Evolutionary conservation across 2,888 invertebrate genomes (phyloP).

Genomic region (Villa cingulata): DNA sequence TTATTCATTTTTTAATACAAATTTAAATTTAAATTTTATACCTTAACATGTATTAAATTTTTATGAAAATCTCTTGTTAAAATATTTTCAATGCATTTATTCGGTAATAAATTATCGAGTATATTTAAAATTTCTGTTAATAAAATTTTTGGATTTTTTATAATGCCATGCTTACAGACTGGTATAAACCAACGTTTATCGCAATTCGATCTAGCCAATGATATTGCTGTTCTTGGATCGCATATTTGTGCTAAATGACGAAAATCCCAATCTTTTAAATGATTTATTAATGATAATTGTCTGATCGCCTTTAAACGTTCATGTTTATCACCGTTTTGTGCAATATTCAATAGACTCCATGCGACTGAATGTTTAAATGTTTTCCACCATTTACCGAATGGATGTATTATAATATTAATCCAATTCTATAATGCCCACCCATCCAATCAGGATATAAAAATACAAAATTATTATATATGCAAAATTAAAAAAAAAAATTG

Average conservation of each 20-base stretch:
- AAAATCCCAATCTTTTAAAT: slow-evolving; percentile 54
- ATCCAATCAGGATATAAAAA: neutral
- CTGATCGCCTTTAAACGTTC: slow-evolving; percentile 51
- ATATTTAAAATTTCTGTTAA: slow-evolving; percentile 27
- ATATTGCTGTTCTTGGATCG: slow-evolving; percentile 60
- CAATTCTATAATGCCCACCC: too few species aligned
- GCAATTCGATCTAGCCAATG: slow-evolving; percentile 59
- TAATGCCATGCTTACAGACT: slow-evolving; percentile 43
- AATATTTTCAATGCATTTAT: slow-evolving; percentile 1
- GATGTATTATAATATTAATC: slow-evolving; percentile 34
- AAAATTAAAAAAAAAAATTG: neutral
- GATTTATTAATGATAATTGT: slow-evolving; percentile 49
- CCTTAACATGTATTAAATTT: slow-evolving; percentile 11
- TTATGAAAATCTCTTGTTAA: neutral
- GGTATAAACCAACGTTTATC: slow-evolving; percentile 63
- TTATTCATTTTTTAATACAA: too few species aligned
- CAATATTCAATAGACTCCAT: slow-evolving; percentile 50
- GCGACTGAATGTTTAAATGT: slow-evolving; percentile 49
- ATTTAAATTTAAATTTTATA: too few species aligned
- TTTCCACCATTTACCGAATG: slow-evolving; percentile 45
- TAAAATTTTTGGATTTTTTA: slow-evolving; percentile 30
- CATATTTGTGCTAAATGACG: slow-evolving; percentile 65
- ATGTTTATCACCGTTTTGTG: slow-evolving; percentile 47
- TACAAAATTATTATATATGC: too few species aligned
- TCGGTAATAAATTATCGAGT: slow-evolving; percentile 24